Evolutionary conservation across 2,888 invertebrate genomes (phyloP), one percentile per base, ranked within the genome.

Genomic region (Conus canariensis): DNA sequence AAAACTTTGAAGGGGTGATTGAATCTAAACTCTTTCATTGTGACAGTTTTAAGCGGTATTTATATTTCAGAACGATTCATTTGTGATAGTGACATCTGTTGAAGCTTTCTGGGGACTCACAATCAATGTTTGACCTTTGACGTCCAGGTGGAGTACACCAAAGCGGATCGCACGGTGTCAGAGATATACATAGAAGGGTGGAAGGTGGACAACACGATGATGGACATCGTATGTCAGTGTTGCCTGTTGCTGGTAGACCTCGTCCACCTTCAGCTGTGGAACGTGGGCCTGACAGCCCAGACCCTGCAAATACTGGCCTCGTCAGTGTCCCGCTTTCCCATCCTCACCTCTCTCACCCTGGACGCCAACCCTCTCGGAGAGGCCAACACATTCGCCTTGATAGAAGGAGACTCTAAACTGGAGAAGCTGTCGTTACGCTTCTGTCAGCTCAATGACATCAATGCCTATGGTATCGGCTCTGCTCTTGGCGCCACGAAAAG

Each of bases 401-500:
- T 96, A 8, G 93, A 92, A 80, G 95, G 94, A 58, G 95, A 95
- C 85, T 93, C 93, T 95, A 30, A 30, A 3, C 95, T 96, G 30
- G 95, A 95, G 92, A 93, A 95, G 90, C 91, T 96, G 59, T 95
- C 95, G 3, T 90, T 96, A 85, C 91, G 96, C 22, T 94, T 95
- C 95, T 93, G 92, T 93, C 93, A 94, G 89, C 92, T 96, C 19
- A 92, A 91, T 96, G 19, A 95, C 88, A 92, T 92, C 45, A 96
- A 95, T 22, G 95, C 95, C 4, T 93, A 93, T 85, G 91, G n/a
- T n/a, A n/a, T n/a, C n/a, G 95, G 95, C 58, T 91, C 92, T 85
- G 94, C 93, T n/a, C 92, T 96, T 9, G 96, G 95, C 9, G 94
- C 93, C 22, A 88, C 93, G 25, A 93, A 93, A 77, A 91, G 91